Conservation (phyloP, 2,113 vertebrate genomes). For the Leuciscus idus region DNA sequence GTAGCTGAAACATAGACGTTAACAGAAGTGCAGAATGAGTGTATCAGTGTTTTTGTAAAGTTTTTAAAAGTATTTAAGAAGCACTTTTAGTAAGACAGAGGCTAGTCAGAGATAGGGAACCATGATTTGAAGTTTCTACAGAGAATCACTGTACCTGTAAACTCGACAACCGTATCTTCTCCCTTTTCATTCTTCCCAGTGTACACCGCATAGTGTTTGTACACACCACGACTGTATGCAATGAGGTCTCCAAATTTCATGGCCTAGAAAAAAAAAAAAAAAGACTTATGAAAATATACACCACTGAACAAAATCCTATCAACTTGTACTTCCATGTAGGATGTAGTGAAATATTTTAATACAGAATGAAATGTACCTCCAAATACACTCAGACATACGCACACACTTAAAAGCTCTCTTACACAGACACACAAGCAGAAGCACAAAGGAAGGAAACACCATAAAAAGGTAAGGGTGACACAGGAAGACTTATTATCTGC, state of each 20-base stretch:
- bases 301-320: not conserved
- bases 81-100: not conserved
- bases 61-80: not conserved
- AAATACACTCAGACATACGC: too few relatives aligned
- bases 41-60: not conserved
- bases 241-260: not conserved
- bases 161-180: not conserved
- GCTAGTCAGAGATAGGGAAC: not conserved
- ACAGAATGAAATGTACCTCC: too few relatives aligned
- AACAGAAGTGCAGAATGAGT: not conserved
- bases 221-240: accelerated
- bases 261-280: not conserved
- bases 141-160: constrained; percentile 1
- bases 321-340: not conserved
- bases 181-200: not conserved
- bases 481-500: too few relatives aligned
- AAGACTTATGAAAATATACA: not conserved
- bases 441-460: too few relatives aligned
- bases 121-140: not conserved
- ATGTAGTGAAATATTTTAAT: too few relatives aligned
- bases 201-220: not conserved
- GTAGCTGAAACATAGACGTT: not conserved
- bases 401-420: too few relatives aligned
- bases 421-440: too few relatives aligned
- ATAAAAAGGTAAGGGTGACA: too few relatives aligned